Evolutionary conservation across 1,140 invertebrate species (phyloP).

Genomic region (Mercenaria mercenaria): DNA sequence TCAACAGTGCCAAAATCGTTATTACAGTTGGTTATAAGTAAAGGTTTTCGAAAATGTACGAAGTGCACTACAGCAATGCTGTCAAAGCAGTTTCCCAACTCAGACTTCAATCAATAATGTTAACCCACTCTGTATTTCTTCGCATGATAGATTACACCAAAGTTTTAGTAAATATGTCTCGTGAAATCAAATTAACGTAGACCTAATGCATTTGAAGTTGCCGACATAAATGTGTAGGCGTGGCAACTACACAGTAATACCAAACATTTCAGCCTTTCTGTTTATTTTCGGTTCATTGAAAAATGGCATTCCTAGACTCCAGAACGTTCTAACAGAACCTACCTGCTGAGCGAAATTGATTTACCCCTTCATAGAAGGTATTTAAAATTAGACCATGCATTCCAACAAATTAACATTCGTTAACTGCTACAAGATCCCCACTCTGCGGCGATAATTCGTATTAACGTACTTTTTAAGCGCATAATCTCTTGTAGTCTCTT

Average conservation of each 20-base stretch:
- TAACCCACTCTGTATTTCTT: too few relatives aligned
- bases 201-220: too few relatives aligned
- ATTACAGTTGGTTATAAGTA: too few relatives aligned
- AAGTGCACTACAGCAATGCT: too few relatives aligned
- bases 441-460: not conserved
- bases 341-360: constrained; percentile 5
- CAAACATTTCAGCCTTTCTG: not conserved
- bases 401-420: constrained; percentile 26
- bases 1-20: too few relatives aligned
- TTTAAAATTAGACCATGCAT: not conserved
- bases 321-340: not conserved
- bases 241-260: not conserved
- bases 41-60: too few relatives aligned
- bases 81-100: too few relatives aligned
- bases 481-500: not conserved
- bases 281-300: constrained; percentile 29
- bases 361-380: not conserved
- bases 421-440: not conserved
- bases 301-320: not conserved
- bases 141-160: too few relatives aligned
- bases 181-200: too few relatives aligned
- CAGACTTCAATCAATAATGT: too few relatives aligned
- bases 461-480: not conserved
- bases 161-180: too few relatives aligned
- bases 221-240: too few relatives aligned